These are phyloP conservation scores for Daphoenositta chrysoptera DNA, from an alignment of 2,113 vertebrate species.

Conservation along the genomic window DNA sequence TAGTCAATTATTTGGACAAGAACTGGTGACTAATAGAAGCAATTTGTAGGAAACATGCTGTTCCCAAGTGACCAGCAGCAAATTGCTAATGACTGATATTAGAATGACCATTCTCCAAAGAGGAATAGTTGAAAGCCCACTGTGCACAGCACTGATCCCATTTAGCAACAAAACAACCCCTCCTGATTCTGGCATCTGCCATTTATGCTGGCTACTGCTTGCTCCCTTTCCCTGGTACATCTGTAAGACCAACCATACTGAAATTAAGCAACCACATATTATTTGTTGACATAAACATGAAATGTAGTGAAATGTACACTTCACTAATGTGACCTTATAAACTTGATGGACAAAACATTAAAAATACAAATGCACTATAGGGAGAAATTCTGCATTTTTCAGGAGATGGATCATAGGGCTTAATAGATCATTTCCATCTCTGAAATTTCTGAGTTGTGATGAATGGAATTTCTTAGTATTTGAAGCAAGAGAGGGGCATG, in stretches of 20 bases:
- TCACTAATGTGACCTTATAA: neutral
- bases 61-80: constrained; percentile 45
- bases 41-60: constrained; percentile 38
- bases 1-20: constrained; percentile 38
- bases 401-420: neutral
- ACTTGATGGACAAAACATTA: neutral
- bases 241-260: neutral
- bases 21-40: constrained; percentile 42
- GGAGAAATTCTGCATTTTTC: neutral
- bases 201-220: neutral
- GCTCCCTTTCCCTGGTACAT: neutral
- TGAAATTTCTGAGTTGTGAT: constrained; percentile 42
- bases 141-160: neutral
- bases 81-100: constrained; percentile 42
- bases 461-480: constrained; percentile 58
- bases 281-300: neutral
- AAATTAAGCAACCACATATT: neutral
- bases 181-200: neutral
- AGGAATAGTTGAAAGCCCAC: neutral
- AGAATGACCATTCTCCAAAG: neutral
- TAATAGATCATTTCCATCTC: constrained; percentile 37
- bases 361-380: neutral
- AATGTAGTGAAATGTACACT: neutral
- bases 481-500: constrained; percentile 11
- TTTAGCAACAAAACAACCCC: constrained; percentile 15